Base-by-base conservation (phyloP, 2,113 vertebrate species). In the Rhodinocichla rosea region DNA sequence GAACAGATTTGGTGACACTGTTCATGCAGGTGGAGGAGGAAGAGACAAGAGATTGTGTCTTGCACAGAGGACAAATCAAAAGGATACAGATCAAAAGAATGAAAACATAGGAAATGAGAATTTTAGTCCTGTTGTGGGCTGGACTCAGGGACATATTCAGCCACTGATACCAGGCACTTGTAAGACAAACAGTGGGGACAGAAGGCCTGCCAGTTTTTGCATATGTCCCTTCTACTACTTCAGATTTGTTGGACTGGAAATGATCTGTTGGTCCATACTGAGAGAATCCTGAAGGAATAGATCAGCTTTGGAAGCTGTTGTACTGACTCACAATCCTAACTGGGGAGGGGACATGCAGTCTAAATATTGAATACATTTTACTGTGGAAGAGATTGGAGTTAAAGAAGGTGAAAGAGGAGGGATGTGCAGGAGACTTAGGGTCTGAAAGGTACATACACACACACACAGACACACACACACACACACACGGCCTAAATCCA, bases 281-380 rank as follows among this genome's bases (percentile, higher is more conserved):
- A 47, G 20, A 24, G 57, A 63, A 64, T 21, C 21, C 9, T 35
- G 30, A 79, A n/a, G n/a, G n/a, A 70, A 14, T 26, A 4, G 8
- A 39, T 28, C 15, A 47, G 10, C 13, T 40, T 40, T 71, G 30
- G 30, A 49, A n/a, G 27, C 40, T 47, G 14, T 15, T 33, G 9
- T 39, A 32, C 45, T 33, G 33, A 19, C 39, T 70, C 23, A 16
- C 19, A 62, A 62, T 37, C 10, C 28, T 45, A 13, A 27, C 6
- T 15, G 3, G 10, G 7, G 15, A n/a, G 10, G 15, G 7, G 18
- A 19, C 1, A 3, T 33, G 22, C 10, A 45, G 6, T 50, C 22
- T 44, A 1, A n/a, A n/a, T 32, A 32, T 9, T 15, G 64, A 19
- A 7, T 15, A 15, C 7, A 18, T 23, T 60, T 45, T 33, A 28